Evolutionary conservation across 1,140 invertebrate genomes (phyloP), one percentile per base, ranked within the genome.

Genomic region (Lordiphosa clarofinis): DNA sequence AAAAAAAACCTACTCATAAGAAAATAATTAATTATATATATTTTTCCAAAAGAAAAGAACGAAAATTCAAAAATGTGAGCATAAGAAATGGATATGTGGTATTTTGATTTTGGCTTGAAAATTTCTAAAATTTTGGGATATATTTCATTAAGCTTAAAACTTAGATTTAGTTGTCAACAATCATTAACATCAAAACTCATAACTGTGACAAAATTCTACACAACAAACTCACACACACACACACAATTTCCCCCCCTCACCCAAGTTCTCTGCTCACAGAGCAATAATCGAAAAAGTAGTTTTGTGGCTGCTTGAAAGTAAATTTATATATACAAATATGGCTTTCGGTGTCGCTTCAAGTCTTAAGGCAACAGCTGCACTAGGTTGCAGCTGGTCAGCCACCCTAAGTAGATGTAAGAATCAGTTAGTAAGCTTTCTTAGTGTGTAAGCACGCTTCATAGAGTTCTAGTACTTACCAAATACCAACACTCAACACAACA

Each of bases 231-330:
- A n/a, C 15, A 15, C 19, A 56, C 36, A 61, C 33, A 44, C 35
- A 28, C 49, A 19, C 39, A 56, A 31, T 8, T 31, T 31, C 28
- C 28, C 28, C 28, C 28, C 0, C 19, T 8, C 1, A 31, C 7
- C 5, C 8, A 31, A 31, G 28, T 31, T 31, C 28, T 8, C 67
- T 63, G 68, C 68, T 71, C 68, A 58, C 58, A 71, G 68, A 71
- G 68, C 68, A 63, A 50, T 49, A 72, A 48, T 38, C 39, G 35
- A n/a, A 33, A 19, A 58, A 40, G 46, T 56, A 48, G 52, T 82
- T 82, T 84, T 84, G 78, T 84, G 78, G 78, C 78, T 84, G 78
- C 78, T 73, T 78, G 42, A 68, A 70, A 73, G 52, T 53, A 57
- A 62, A 58, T 13, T 31, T 52, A 55, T 37, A 49, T 73, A 84